Conservation (phyloP, 2,113 vertebrate genomes). For the Machaerirhynchus nigripectus region DNA sequence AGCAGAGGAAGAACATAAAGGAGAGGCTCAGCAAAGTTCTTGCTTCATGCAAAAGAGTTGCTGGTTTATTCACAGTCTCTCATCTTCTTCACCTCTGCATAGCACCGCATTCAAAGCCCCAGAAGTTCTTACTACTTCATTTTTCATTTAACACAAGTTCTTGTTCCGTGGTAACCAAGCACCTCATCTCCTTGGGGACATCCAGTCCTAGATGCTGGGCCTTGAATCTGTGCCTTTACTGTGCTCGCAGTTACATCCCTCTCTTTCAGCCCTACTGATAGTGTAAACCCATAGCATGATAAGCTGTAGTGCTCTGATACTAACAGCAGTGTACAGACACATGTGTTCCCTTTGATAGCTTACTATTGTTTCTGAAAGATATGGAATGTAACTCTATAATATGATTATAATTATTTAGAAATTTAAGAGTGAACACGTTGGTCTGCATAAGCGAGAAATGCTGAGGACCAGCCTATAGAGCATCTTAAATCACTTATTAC, state of each 20-base stretch:
- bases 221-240: background rate
- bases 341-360: background rate
- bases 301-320: background rate
- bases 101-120: background rate
- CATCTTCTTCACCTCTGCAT: background rate
- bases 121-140: background rate
- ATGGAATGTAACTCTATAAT: background rate
- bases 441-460: background rate
- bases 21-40: background rate
- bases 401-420: background rate
- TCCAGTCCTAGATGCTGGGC: background rate
- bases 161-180: background rate
- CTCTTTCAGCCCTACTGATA: background rate
- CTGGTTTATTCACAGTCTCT: background rate
- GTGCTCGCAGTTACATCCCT: background rate
- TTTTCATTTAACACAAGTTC: background rate
- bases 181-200: background rate
- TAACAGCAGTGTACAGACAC: background rate
- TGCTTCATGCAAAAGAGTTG: background rate
- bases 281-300: background rate
- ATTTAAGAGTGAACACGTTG: background rate
- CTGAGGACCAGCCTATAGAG: background rate
- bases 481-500: conserved; percentile 15
- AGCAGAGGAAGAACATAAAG: background rate
- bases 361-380: background rate